Conservation (phyloP, 2,113 vertebrate genomes). For the Scytalopus superciliaris region DNA sequence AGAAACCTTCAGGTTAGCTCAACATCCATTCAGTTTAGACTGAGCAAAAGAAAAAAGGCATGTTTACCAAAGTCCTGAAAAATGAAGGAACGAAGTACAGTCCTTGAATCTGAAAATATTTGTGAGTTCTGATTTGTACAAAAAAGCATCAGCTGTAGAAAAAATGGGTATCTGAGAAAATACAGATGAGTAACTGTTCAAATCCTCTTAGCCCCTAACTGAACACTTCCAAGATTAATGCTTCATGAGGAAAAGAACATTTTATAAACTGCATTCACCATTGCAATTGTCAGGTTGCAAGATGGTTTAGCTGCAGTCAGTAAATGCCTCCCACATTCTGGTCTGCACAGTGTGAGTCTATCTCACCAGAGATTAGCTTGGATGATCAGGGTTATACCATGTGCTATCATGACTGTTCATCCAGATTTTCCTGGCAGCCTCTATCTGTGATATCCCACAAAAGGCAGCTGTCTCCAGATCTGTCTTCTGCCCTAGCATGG, state of each 20-base stretch:
- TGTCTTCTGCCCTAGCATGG: not conserved
- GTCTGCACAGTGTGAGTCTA: not conserved
- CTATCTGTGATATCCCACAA: not conserved
- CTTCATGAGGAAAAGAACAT: not conserved
- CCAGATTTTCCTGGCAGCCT: not conserved
- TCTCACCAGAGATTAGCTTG: not conserved
- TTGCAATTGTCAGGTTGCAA: accelerated
- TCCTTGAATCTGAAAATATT: not conserved
- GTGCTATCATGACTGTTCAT: accelerated
- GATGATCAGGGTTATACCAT: too few species aligned
- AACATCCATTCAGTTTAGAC: not conserved
- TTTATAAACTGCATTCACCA: not conserved
- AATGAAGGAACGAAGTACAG: not conserved
- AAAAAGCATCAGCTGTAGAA: not conserved
- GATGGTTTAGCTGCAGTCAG: not conserved
- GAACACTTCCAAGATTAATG: not conserved
- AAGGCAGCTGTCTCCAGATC: not conserved
- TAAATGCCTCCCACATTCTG: not conserved
- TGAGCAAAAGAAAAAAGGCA: not conserved
- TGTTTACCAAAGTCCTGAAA: not conserved
- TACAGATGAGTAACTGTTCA: not conserved
- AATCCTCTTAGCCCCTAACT: not conserved
- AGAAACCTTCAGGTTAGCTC: not conserved
- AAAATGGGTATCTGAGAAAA: not conserved
- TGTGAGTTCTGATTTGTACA: not conserved